Conservation (phyloP, 2,797 vertebrate genomes). For the Mastacembelus armatus region DNA sequence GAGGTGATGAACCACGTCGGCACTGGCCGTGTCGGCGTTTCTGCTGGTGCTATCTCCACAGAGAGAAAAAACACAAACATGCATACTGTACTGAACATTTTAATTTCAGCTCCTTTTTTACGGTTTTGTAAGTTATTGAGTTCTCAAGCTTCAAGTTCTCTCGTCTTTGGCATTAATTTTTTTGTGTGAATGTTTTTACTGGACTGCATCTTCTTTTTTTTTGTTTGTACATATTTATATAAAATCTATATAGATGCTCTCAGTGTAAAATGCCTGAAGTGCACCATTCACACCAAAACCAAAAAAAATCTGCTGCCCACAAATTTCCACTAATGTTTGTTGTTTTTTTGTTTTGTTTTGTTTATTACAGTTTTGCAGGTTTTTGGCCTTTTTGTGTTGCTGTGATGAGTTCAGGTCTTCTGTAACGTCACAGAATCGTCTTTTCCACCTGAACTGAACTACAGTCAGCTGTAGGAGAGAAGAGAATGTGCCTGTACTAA, state of each 20-base stretch:
- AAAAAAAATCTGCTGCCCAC: slow-evolving; percentile 88
- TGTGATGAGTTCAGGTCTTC: slow-evolving; percentile 54
- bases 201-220: slow-evolving; percentile 73
- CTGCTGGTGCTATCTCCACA: slow-evolving; percentile 87
- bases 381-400: slow-evolving; percentile 53
- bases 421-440: slow-evolving; percentile 50
- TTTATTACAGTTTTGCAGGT: slow-evolving; percentile 53
- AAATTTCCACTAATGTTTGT: slow-evolving; percentile 62
- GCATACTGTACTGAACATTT: slow-evolving; percentile 79
- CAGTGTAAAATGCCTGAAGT: slow-evolving; percentile 81
- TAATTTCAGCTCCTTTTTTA: slow-evolving; percentile 65
- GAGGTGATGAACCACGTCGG: slow-evolving; percentile 57
- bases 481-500: slow-evolving; percentile 89
- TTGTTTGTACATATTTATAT: slow-evolving; percentile 88
- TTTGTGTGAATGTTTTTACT: slow-evolving; percentile 79
- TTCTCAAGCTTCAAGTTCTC: slow-evolving; percentile 74
- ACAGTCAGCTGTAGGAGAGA: slow-evolving; percentile 62
- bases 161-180: slow-evolving; percentile 79
- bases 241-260: slow-evolving; percentile 81
- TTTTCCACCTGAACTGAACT: slow-evolving; percentile 60
- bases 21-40: slow-evolving; percentile 67
- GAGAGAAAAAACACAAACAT: slow-evolving; percentile 63
- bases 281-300: slow-evolving; percentile 90
- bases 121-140: slow-evolving; percentile 84
- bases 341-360: slow-evolving; percentile 22